Evolutionary conservation across 2,888 invertebrate genomes (phyloP), one percentile per base, ranked within the genome.

Genomic region (Scaptomyza reducta): DNA sequence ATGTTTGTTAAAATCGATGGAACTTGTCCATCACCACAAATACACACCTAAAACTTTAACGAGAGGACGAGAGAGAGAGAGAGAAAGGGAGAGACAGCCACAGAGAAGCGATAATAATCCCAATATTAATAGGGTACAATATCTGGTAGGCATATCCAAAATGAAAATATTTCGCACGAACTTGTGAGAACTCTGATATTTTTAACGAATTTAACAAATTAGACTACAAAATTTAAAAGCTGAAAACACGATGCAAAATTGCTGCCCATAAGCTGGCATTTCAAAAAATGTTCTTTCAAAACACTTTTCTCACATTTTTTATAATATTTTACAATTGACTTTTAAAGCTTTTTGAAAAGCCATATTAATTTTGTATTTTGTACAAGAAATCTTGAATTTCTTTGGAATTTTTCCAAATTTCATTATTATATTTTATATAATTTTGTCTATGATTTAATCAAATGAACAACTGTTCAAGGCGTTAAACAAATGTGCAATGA

Each of bases 301-400:
- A 45, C 14, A 57, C 42, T 53, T 49, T 60, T 53, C 22, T 22
- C 5, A 22, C 56, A 35, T 67, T 79, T 68, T 68, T 11, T 47
- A 46, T 51, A 33, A 38, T 9, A n/a, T 38, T 73, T 57, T 66
- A 64, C 50, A 33, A 56, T 53, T 84, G 83, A 84, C 83, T 70
- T 87, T 83, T 87, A 70, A 84, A 87, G 83, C 83, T 84, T 84
- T 84, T 87, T 56, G 85, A 87, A 84, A 83, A 83, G 83, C 87
- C 72, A 73, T 81, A 76, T 87, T 87, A 74, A 75, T 64, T 76
- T 61, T 75, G 35, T 69, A 67, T 56, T 62, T 22, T 63, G 29
- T 57, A 51, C 27, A 49, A 59, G 59, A 38, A 63, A 51, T 42
- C 18, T 57, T 65, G 59, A 38, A 57, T 54, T 47, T 51, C 42